Evolutionary conservation across 2,797 vertebrate genomes (phyloP).

Genomic region (Clarias laeviceps): DNA sequence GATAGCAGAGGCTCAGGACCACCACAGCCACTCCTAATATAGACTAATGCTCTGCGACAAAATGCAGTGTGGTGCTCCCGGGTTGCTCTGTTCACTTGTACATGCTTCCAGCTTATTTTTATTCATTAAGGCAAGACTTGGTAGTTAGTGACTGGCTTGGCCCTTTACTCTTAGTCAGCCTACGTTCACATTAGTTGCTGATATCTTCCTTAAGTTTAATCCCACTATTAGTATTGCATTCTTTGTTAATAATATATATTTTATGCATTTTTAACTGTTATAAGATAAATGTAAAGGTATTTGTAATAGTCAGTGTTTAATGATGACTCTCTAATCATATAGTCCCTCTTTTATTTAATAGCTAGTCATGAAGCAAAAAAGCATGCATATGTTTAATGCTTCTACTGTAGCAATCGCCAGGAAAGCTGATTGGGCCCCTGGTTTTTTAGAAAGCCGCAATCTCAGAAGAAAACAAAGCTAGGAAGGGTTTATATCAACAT

Average conservation of each 20-base stretch:
- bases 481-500: neutral
- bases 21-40: constrained; percentile 58
- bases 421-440: neutral
- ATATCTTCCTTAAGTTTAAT: neutral
- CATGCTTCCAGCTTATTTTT: constrained; percentile 33
- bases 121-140: constrained; percentile 33
- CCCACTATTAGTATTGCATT: neutral
- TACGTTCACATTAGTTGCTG: constrained; percentile 26
- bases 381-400: neutral
- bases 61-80: neutral
- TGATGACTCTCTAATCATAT: neutral
- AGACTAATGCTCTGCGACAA: neutral
- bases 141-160: constrained; percentile 25
- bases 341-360: neutral
- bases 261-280: neutral
- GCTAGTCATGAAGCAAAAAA: neutral
- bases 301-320: neutral
- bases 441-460: neutral
- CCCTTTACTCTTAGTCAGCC: neutral
- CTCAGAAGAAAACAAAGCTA: neutral
- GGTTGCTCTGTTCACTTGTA: neutral
- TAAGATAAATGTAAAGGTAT: neutral
- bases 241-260: neutral
- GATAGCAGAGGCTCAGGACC: constrained; percentile 60
- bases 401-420: neutral